A percentile compares a stretch with the other conserved stretches of the same genome.
phyloP scores from a whole-genome alignment of 2,113 vertebrate species.

The Gavia stellata region DNA sequence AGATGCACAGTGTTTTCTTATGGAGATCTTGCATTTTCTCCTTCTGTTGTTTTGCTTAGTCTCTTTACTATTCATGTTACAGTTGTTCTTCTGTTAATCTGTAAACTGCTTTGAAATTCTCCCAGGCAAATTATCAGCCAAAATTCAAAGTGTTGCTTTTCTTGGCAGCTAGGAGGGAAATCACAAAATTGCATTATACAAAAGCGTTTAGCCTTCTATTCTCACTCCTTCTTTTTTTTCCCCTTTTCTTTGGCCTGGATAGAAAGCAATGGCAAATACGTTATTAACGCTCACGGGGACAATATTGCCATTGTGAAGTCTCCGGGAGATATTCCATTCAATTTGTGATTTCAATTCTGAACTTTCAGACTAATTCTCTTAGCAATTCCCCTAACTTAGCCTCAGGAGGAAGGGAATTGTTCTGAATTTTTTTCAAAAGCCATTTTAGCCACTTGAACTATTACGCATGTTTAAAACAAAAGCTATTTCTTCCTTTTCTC shows the following conservation, averaged over 20 bases:
- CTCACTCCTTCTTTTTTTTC: not conserved
- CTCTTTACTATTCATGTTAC: not conserved
- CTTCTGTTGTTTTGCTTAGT: not conserved
- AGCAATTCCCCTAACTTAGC: not conserved
- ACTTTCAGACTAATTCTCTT: not conserved
- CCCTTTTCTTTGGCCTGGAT: not conserved
- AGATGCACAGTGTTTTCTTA: not conserved
- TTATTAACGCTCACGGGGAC: not conserved
- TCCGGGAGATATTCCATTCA: not conserved
- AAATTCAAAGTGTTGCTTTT: not conserved
- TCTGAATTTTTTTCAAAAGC: not conserved
- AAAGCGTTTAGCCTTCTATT: not conserved
- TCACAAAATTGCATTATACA: not conserved
- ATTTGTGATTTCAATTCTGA: not conserved
- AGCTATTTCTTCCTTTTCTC: not conserved
- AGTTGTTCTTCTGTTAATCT: conserved; percentile 1
- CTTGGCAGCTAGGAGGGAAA: conserved; percentile 14
- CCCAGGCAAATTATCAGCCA: not conserved
- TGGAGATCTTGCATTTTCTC: not conserved
- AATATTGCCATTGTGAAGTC: not conserved
- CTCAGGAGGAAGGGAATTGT: not conserved
- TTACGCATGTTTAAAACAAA: not conserved
- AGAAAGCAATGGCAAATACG: not conserved
- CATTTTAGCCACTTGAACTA: not conserved
- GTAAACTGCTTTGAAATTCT: conserved; percentile 12